Evolutionary conservation across 2,113 vertebrate species (phyloP).

Genomic region (Fulica atra): DNA sequence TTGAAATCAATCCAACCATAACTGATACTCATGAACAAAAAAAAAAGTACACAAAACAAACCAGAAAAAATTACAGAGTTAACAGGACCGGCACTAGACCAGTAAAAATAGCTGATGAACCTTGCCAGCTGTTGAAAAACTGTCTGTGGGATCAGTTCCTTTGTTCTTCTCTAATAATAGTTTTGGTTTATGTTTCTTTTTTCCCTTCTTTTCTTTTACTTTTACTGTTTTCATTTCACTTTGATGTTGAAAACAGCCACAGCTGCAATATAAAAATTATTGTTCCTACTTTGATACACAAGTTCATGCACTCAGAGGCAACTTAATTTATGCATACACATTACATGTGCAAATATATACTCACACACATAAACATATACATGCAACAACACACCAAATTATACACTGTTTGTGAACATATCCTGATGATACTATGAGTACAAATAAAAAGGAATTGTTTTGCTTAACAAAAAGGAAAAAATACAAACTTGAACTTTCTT

Average conservation of each 20-base stretch:
- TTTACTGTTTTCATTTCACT: conserved; percentile 49
- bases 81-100: conserved; percentile 19
- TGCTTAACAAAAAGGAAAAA: not conserved
- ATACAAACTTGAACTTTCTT: not conserved
- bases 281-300: conserved; percentile 33
- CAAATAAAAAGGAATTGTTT: not conserved
- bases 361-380: not conserved
- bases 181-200: conserved; percentile 61
- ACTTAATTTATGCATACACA: not conserved
- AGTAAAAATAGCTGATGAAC: conserved; percentile 65
- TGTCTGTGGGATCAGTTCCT: conserved; percentile 56
- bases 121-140: conserved; percentile 66
- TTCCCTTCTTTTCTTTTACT: conserved; percentile 1
- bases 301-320: conserved; percentile 52
- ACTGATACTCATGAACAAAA: conserved; percentile 13
- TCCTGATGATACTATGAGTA: not conserved
- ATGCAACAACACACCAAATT: not conserved
- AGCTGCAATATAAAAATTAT: conserved; percentile 57
- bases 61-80: conserved; percentile 36
- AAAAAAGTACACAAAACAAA: not conserved
- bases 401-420: not conserved
- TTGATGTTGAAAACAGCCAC: conserved; percentile 62
- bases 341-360: not conserved
- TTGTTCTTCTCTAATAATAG: conserved; percentile 71
- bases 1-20: conserved; percentile 43